Evolutionary conservation across 2,888 invertebrate species (phyloP), one percentile per base, ranked within the genome.

Genomic region (Lymantria dispar): DNA sequence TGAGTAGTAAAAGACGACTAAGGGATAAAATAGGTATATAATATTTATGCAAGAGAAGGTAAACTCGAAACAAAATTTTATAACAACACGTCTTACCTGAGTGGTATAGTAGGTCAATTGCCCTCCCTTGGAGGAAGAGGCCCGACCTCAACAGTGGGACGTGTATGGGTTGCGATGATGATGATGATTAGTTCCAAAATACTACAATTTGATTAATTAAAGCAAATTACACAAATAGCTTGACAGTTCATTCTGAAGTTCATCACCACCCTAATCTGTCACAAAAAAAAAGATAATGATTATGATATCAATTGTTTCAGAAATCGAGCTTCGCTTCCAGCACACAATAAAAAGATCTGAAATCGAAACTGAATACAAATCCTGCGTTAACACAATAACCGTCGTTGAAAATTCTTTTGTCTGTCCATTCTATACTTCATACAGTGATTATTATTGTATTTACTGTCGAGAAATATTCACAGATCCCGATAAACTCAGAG

Each of bases 401-500:
- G 64, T 88, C 11, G 80, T 88, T 0, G 84, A 87, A 43, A 80
- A 78, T 47, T 87, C 88, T 0, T 87, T 72, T 41, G 84, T 80
- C 0, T 87, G 87, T 39, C 88, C 88, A 0, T 89, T 89, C 54
- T 78, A 78, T 36, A 82, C 83, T 0, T 81, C 82, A 0, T 86
- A 82, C 55, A 86, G 87, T 45, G 85, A 87, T 42, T 84, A 79
- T 52, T 75, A 72, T 55, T 85, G 85, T 45, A 75, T 84, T 0
- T 89, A 84, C 56, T 89, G 89, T 48, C 62, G 78, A 0, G 74
- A 85, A 46, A 72, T 83, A 2, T 86, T 80, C 66, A 82, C 83
- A 0, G 87, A 89, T 8, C 85, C 89, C 0, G 60, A 68, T 1
- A 78, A 76, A 48, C 67, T 89, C 0, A 58, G 87, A 22, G 81